Percentiles rank a stretch among this genome's conserved stretches.
Evolutionary conservation across 2,113 vertebrate genomes (phyloP).

Genomic region (Elaphurus davidianus): DNA sequence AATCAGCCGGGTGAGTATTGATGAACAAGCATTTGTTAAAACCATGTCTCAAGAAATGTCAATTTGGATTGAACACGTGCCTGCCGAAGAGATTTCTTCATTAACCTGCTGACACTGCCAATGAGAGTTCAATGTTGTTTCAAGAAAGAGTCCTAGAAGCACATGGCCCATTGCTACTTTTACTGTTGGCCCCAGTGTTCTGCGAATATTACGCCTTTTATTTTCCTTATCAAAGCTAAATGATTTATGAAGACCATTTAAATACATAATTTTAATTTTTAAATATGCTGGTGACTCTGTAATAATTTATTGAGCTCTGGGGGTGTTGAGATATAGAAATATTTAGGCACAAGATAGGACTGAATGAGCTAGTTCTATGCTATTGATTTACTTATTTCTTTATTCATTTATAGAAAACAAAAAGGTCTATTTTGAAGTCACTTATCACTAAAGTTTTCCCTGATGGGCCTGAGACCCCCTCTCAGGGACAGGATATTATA

Average conservation of each 20-base stretch:
- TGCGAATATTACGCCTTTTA: neutral
- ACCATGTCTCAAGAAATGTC: constrained; percentile 42
- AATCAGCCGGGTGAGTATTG: constrained; percentile 43
- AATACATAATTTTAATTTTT: neutral
- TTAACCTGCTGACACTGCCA: constrained; percentile 56
- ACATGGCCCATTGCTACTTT: neutral
- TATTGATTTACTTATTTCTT: neutral
- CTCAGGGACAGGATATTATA: neutral
- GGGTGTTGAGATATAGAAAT: neutral
- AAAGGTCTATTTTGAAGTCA: neutral
- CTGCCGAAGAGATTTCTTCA: constrained; percentile 60
- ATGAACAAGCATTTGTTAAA: constrained; percentile 60
- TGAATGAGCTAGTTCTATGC: neutral
- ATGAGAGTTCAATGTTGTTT: constrained; percentile 47
- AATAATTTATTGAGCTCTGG: neutral
- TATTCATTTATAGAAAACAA: neutral
- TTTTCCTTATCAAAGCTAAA: constrained; percentile 10
- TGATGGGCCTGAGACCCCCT: neutral
- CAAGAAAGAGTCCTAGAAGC: neutral
- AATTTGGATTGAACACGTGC: constrained; percentile 24
- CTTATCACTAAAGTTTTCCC: neutral
- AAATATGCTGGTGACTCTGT: neutral
- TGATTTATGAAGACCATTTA: neutral
- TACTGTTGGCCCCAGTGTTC: neutral
- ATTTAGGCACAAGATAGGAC: neutral